Evolutionary conservation across 2,797 vertebrate species (phyloP), one percentile per base, ranked within the genome.

Genomic region (Valencia hispanica): DNA sequence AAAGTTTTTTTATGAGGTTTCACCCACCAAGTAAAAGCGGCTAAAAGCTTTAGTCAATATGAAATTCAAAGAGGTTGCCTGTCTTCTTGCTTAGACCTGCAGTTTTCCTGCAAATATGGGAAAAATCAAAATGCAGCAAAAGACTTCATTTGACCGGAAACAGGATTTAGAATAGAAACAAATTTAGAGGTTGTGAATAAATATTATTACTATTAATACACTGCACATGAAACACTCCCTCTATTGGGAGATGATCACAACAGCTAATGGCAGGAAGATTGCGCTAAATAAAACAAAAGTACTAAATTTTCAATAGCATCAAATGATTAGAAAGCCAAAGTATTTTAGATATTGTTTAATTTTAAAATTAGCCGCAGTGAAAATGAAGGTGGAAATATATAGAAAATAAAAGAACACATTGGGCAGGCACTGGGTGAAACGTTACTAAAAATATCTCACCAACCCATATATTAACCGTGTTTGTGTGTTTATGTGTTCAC

Each of bases 361-460:
- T 66, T 25, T 66, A 41, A 39, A 41, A 66, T 36, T 6, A 41
- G 22, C 15, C 3, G 18, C 36, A 39, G 11, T 3, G 39, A 65
- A 66, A 41, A 14, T 12, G 65, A 30, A 68, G 39, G 43, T 43
- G 14, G 65, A 4, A 7, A 41, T 15, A 41, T n/a, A 25, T 15
- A 11, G 7, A 14, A 39, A 74, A 79, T n/a, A 73, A 71, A 55
- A 70, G 41, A 72, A 70, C 70, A 75, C 82, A 79, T 76, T 75
- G 32, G 63, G 75, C 41, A 70, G 43, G 75, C 77, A 85, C 77
- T 61, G 70, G 61, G 48, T 78, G 73, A 87, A 86, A 73, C 76
- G 47, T 84, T 79, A 79, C 83, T 88, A 88, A 91, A 92, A 92
- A 92, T 91, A 92, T n/a, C 59, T 61, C 61, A 53, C 75, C 70